Percentiles rank a stretch among this genome's conserved stretches.
Conservation (phyloP, 2,797 vertebrate genomes). For the Margarornis squamiger region DNA sequence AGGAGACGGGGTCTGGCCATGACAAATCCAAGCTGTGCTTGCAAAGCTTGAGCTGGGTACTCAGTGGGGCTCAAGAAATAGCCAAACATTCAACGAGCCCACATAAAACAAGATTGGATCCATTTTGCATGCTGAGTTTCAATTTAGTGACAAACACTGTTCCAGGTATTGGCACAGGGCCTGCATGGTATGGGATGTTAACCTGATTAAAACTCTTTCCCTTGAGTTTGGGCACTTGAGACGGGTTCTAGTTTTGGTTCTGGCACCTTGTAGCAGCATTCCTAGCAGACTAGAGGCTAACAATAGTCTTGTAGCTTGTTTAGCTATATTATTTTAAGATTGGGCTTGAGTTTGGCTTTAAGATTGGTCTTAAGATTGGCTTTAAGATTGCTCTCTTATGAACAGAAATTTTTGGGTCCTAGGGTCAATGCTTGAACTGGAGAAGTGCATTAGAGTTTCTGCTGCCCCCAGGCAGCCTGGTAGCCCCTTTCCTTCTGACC, state of each 20-base stretch:
- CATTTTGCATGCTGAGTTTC: not conserved
- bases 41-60: not conserved
- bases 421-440: not conserved
- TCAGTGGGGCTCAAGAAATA: not conserved
- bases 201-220: not conserved
- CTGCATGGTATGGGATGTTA: fast-evolving
- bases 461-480: not conserved
- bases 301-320: not conserved
- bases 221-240: not conserved
- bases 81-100: not conserved
- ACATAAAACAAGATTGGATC: not conserved
- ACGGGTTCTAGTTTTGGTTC: not conserved
- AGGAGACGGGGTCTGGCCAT: not conserved
- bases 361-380: not conserved
- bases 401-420: not conserved
- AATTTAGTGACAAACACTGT: not conserved
- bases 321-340: not conserved
- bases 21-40: not conserved
- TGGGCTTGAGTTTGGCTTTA: not conserved
- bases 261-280: not conserved
- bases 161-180: not conserved
- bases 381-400: not conserved
- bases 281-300: not conserved
- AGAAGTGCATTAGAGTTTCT: not conserved
- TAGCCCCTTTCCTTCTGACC: not conserved